Conservation (phyloP, 53 echinoderm and acorn worm genomes). For the Astropecten irregularis region DNA sequence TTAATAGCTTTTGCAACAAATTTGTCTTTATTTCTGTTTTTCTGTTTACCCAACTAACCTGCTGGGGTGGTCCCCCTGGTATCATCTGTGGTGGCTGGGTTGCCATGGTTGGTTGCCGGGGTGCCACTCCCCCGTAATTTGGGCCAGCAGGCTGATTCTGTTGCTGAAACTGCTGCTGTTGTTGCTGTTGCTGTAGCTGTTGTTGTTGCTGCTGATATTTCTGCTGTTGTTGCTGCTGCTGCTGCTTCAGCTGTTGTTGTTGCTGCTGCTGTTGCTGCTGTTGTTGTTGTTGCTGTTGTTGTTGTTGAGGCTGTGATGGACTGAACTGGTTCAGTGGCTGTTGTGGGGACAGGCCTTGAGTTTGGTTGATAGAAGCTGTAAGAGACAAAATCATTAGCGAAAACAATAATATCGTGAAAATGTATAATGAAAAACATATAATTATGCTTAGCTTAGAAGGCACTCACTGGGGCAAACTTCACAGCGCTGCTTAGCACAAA, state of each 20-base stretch:
- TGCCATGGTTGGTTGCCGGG: conserved; percentile 3
- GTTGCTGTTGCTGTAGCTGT: conserved; percentile 49
- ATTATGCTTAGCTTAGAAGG: too few species aligned
- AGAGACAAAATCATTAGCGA: background rate
- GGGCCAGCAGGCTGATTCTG: conserved; percentile 15
- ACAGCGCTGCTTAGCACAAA: too few species aligned
- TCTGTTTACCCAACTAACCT: conserved; percentile 19
- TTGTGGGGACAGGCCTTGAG: conserved; percentile 30
- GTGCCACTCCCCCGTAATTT: conserved; percentile 22
- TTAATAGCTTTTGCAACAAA: too few species aligned
- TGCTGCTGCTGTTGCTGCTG: conserved; percentile 72
- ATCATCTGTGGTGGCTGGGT: conserved; percentile 32
- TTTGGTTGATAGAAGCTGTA: conserved; percentile 25
- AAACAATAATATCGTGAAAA: too few species aligned
- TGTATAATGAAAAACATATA: too few species aligned
- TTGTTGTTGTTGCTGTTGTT: conserved; percentile 65
- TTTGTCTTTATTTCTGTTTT: too few species aligned
- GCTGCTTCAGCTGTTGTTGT: conserved; percentile 63
- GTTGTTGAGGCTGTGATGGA: conserved; percentile 69
- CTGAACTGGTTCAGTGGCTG: conserved; percentile 33
- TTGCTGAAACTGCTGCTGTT: conserved; percentile 25
- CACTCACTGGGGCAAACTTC: too few species aligned
- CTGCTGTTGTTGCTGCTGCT: conserved; percentile 45
- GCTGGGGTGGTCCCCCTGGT: conserved; percentile 38
- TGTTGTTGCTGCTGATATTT: conserved; percentile 50